phyloP scores from a whole-genome alignment of 1,140 invertebrate species.

The Pseudomyrmex sp. region DNA sequence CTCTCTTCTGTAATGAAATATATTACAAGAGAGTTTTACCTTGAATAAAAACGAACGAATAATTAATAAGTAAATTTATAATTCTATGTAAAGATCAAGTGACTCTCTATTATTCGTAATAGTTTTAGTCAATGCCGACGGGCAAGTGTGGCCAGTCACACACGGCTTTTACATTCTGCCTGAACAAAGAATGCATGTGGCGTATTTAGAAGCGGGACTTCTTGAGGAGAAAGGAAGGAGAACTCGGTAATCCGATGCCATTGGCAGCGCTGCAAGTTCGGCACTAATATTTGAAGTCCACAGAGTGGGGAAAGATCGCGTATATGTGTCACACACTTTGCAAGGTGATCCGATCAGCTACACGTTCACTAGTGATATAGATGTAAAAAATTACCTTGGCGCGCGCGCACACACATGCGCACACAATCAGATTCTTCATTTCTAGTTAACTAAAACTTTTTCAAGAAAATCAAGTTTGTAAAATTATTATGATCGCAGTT shows the following conservation, averaged over 20 bases:
- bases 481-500: background rate
- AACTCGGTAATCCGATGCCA: slow-evolving; percentile 77
- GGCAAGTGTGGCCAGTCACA: slow-evolving; percentile 46
- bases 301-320: slow-evolving; percentile 41
- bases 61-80: background rate
- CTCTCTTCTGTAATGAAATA: too few relatives aligned
- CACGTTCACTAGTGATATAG: background rate
- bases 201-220: slow-evolving; percentile 66
- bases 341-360: background rate
- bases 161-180: slow-evolving; percentile 36
- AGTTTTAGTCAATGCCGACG: slow-evolving; percentile 10
- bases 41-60: background rate
- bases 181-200: slow-evolving; percentile 77
- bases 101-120: background rate
- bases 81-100: background rate
- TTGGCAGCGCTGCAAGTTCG: slow-evolving; percentile 57
- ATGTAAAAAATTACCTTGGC: background rate
- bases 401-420: too few relatives aligned
- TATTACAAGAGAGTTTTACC: too few relatives aligned
- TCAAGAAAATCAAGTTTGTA: background rate
- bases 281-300: slow-evolving; percentile 62
- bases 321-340: slow-evolving; percentile 23
- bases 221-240: slow-evolving; percentile 47
- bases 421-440: too few relatives aligned
- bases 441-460: too few relatives aligned